A percentile compares a stretch with the other conserved stretches of the same genome.
These are phyloP conservation scores for Fragum fragum DNA, from an alignment of 2,888 invertebrate genomes.

Conservation along the genomic window DNA sequence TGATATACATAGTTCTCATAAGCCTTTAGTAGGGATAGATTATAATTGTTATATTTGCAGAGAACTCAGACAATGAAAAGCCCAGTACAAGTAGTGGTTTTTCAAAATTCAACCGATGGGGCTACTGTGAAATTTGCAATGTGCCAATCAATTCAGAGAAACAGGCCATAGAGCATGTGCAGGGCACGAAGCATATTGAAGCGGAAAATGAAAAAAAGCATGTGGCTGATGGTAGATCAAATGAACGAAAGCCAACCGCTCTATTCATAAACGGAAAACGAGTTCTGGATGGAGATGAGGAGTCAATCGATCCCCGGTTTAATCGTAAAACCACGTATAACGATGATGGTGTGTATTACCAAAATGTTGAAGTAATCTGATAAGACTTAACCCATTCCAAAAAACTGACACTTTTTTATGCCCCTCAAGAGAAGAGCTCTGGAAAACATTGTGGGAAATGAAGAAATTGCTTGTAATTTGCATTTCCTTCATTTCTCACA, in stretches of 20 bases:
- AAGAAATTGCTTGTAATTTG: too few relatives aligned
- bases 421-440: too few relatives aligned
- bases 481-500: too few relatives aligned
- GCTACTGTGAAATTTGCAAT: conserved; percentile 56
- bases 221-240: neutral
- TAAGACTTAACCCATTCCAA: too few relatives aligned
- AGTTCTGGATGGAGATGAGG: conserved; percentile 1
- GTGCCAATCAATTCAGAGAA: conserved; percentile 42
- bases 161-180: conserved; percentile 47
- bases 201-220: conserved; percentile 20
- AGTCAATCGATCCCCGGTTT: neutral
- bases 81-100: neutral
- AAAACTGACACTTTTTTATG: too few relatives aligned
- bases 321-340: neutral
- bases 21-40: too few relatives aligned
- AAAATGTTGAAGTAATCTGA: too few relatives aligned
- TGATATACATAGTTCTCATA: too few relatives aligned
- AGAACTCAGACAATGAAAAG: neutral
- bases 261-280: neutral
- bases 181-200: conserved; percentile 31
- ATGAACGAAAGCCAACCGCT: neutral
- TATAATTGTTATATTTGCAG: too few relatives aligned
- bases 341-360: neutral
- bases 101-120: conserved; percentile 32
- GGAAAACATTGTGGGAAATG: too few relatives aligned